Conservation (phyloP, 2,888 invertebrate species). For the Harmothoe impar region DNA sequence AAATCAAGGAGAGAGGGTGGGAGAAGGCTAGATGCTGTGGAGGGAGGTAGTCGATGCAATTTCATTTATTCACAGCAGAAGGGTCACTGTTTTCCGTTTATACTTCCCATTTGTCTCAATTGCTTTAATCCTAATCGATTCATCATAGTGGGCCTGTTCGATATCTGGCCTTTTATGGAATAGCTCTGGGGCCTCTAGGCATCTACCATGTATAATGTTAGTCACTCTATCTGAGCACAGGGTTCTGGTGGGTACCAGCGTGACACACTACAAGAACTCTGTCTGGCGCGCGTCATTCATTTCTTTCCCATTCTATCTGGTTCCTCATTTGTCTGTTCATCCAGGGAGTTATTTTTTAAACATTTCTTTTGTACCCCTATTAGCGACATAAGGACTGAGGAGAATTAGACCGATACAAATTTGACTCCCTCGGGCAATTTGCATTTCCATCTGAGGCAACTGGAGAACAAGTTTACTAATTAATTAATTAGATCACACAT, state of each 20-base stretch:
- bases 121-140: neutral
- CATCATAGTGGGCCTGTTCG: neutral
- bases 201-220: too few species aligned
- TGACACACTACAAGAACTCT: neutral
- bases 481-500: neutral
- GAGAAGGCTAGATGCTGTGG: neutral
- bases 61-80: slow-evolving; percentile 40
- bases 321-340: neutral
- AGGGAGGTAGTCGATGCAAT: slow-evolving; percentile 40
- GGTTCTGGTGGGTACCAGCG: too few species aligned
- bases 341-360: too few species aligned
- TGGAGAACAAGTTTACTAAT: slow-evolving; percentile 4
- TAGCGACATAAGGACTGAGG: neutral
- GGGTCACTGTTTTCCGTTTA: slow-evolving; percentile 41
- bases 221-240: too few species aligned
- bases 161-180: neutral
- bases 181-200: neutral
- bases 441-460: neutral
- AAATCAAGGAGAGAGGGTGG: slow-evolving; percentile 4
- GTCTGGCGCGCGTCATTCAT: neutral
- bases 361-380: neutral
- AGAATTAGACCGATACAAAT: neutral
- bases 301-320: neutral
- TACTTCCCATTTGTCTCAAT: slow-evolving; percentile 9
- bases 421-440: slow-evolving; percentile 7